These are phyloP conservation scores for Eolophus roseicapilla DNA, from an alignment of 2,113 vertebrate genomes.

Conservation along the genomic window DNA sequence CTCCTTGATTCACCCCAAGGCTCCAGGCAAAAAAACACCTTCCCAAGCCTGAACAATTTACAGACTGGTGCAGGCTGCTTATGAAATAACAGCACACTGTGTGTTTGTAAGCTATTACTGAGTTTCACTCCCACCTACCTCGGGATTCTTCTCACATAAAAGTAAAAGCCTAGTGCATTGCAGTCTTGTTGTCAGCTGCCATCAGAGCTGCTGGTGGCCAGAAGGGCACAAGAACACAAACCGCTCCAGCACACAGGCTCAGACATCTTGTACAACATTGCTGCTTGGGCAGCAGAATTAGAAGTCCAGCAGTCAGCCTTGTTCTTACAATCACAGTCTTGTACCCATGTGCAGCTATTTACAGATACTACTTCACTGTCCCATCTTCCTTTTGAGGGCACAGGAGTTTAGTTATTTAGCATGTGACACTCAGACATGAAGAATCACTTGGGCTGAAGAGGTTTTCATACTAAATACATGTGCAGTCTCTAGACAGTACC, in stretches of 20 bases:
- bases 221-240: neutral
- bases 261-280: neutral
- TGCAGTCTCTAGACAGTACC: fast-evolving
- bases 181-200: neutral
- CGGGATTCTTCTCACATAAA: neutral
- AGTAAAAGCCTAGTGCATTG: neutral
- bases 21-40: neutral
- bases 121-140: neutral
- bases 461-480: neutral
- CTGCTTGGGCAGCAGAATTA: neutral
- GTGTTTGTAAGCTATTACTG: neutral
- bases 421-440: neutral
- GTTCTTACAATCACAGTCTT: neutral
- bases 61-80: neutral
- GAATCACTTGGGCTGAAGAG: neutral
- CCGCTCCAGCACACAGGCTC: fast-evolving
- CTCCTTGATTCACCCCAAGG: neutral
- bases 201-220: neutral
- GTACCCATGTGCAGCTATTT: neutral
- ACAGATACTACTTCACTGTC: neutral
- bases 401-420: fast-evolving
- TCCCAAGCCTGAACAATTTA: neutral
- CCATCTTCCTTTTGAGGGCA: neutral
- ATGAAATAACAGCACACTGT: neutral
- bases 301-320: neutral